Conservation (phyloP, 1,140 invertebrate genomes). For the Drosophila lacteicornis region DNA sequence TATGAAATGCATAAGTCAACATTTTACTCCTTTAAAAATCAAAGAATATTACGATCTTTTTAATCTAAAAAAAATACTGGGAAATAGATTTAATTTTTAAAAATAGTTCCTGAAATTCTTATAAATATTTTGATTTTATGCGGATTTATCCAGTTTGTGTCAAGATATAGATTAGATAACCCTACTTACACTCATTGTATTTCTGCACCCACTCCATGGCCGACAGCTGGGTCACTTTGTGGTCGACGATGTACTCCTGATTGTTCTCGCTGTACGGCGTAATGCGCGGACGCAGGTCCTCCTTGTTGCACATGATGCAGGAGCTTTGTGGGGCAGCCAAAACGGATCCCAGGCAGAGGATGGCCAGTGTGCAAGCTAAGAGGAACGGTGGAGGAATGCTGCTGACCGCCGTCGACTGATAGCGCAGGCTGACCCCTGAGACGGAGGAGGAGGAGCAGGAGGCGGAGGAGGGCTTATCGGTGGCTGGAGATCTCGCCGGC, state of each 20-base stretch:
- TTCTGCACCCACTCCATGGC: conserved; percentile 67
- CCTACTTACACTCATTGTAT: conserved; percentile 68
- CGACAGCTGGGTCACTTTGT: conserved; percentile 73
- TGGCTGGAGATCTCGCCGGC: conserved; percentile 7
- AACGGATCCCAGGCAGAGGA: conserved; percentile 14
- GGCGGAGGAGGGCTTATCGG: not conserved
- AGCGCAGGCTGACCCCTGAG: conserved; percentile 20
- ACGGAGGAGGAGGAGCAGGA: not conserved
- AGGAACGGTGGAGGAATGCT: conserved; percentile 34
- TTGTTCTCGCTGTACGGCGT: conserved; percentile 45
- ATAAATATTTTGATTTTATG: not conserved
- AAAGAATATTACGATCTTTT: too few relatives aligned
- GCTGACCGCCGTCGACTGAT: conserved; percentile 8
- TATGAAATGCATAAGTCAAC: too few relatives aligned
- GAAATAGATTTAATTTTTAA: not conserved
- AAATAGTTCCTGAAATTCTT: not conserved
- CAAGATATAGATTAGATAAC: too few relatives aligned
- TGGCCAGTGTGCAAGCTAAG: conserved; percentile 8
- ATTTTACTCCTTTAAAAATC: too few relatives aligned
- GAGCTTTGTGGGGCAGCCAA: conserved; percentile 67
- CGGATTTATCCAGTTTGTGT: not conserved
- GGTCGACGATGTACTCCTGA: conserved; percentile 77
- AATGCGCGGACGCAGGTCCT: conserved; percentile 51
- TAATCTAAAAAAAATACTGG: not conserved
- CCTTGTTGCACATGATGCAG: conserved; percentile 76